Conservation (phyloP, 2,113 vertebrate genomes). For the Talpa occidentalis region DNA sequence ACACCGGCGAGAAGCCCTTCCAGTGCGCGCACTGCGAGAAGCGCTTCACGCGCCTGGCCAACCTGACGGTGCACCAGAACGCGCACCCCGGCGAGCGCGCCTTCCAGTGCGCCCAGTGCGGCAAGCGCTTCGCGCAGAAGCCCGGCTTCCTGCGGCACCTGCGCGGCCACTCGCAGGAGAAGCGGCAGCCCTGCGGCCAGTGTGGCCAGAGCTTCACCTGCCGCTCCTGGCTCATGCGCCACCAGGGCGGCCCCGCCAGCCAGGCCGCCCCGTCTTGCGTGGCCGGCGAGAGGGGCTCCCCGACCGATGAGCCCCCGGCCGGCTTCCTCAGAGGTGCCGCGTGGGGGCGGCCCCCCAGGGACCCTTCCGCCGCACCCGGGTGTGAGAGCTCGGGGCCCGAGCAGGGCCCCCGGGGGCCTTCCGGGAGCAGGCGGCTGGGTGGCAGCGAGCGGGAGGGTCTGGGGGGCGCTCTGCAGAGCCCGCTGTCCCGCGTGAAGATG, state of each 20-base stretch:
- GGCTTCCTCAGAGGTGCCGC: not conserved
- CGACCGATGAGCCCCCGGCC: not conserved
- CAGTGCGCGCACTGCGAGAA: slow-evolving; percentile 70
- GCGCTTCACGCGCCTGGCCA: slow-evolving; percentile 60
- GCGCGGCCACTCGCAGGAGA: slow-evolving; percentile 61
- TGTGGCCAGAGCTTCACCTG: slow-evolving; percentile 74
- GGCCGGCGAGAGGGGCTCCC: not conserved
- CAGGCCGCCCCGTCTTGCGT: not conserved
- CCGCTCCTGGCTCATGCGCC: slow-evolving; percentile 57
- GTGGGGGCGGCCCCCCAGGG: not conserved
- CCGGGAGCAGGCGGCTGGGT: not conserved
- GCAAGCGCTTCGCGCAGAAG: slow-evolving; percentile 59
- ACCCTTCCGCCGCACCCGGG: not conserved
- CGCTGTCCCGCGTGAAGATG: slow-evolving; percentile 34
- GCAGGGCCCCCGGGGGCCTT: not conserved
- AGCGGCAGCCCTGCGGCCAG: slow-evolving; percentile 54
- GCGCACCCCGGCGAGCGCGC: slow-evolving; percentile 37
- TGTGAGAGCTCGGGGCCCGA: not conserved
- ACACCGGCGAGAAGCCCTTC: slow-evolving; percentile 69
- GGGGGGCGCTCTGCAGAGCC: not conserved
- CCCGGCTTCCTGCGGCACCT: slow-evolving; percentile 68
- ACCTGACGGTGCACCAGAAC: slow-evolving; percentile 65
- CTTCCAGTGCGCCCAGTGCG: slow-evolving; percentile 40
- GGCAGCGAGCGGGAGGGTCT: not conserved
- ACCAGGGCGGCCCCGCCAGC: slow-evolving; percentile 43